Base-by-base conservation (phyloP, 2,797 vertebrate species). In the Tangara arthus region DNA sequence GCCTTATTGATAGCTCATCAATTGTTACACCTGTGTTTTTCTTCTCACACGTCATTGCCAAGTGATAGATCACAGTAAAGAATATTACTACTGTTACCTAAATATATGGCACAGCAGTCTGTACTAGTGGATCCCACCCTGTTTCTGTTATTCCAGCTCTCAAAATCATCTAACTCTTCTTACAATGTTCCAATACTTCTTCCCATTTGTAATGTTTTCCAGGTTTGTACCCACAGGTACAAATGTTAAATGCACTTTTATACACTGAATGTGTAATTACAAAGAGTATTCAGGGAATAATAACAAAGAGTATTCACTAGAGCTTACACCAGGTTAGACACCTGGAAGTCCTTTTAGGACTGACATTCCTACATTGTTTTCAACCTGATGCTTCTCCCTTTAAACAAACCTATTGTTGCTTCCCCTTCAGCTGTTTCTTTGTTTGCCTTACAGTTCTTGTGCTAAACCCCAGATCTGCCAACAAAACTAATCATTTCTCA, bases 401-500 rank as follows among this genome's bases (percentile, higher is more conserved):
- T 66, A 78, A 81, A 83, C 34, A 68, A 90, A 68, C 34, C 30
- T 78, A 22, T 49, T 63, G 69, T 42, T 81, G 32, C 72, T 88
- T 95, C 37, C 37, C 55, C n/a, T 79, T 90, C 81, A 79, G 23
- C 37, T 79, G 50, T 81, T 94, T 75, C 69, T 44, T 93, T 88
- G 57, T 52, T 91, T 76, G 77, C 80, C 24, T 93, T 56, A 65
- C 50, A 65, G 39, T 79, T 81, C 50, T 73, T 87, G 39, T 68
- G 60, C 77, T 90, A 83, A 92, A 60, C 22, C 17, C 59, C 71
- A 49, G 63, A 63, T 71, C 77, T 22, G 9, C 70, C 78, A 82
- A 75, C 41, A 76, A 84, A 96, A 82, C 73, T 6, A 91, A 92
- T 92, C 47, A 84, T 93, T 92, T 87, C 78, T 95, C 70, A 55